Conservation (phyloP, 2,888 invertebrate species). For the Heteromyza rotundicornis region DNA sequence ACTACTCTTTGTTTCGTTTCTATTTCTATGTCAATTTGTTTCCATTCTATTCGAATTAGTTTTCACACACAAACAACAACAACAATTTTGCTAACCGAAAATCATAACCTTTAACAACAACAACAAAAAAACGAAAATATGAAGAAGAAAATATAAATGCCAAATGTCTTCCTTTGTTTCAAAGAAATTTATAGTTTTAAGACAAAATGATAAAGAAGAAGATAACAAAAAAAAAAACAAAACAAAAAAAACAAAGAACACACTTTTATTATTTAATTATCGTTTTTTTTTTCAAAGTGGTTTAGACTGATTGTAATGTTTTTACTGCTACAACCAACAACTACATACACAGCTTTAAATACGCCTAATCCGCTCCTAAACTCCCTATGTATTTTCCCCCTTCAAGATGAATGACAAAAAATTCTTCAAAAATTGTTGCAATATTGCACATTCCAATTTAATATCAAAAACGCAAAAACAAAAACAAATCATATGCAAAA, state of each 20-base stretch:
- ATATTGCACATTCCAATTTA: slow-evolving; percentile 18
- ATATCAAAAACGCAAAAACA: slow-evolving; percentile 1
- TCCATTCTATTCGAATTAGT: neutral
- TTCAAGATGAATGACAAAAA: neutral
- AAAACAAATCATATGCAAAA: neutral
- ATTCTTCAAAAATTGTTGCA: slow-evolving; percentile 10
- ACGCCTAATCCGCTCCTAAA: neutral
- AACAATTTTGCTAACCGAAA: slow-evolving; percentile 7
- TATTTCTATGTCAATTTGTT: neutral
- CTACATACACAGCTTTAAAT: neutral
- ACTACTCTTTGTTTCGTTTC: neutral
- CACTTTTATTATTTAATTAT: too few relatives aligned
- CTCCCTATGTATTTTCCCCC: too few relatives aligned
- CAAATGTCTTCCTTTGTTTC: slow-evolving; percentile 55
- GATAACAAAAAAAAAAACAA: neutral
- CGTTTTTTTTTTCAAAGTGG: neutral
- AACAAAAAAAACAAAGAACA: neutral
- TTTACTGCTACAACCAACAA: slow-evolving; percentile 7
- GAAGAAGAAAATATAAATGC: too few relatives aligned
- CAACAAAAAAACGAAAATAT: slow-evolving; percentile 34
- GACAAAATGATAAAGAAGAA: neutral
- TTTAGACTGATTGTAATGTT: slow-evolving; percentile 12
- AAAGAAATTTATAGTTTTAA: slow-evolving; percentile 20
- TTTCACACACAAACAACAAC: too few relatives aligned
- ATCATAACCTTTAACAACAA: slow-evolving; percentile 9